Evolutionary conservation across 2,888 invertebrate species (phyloP), one percentile per base, ranked within the genome.

Genomic region (Lissonota sp.): DNA sequence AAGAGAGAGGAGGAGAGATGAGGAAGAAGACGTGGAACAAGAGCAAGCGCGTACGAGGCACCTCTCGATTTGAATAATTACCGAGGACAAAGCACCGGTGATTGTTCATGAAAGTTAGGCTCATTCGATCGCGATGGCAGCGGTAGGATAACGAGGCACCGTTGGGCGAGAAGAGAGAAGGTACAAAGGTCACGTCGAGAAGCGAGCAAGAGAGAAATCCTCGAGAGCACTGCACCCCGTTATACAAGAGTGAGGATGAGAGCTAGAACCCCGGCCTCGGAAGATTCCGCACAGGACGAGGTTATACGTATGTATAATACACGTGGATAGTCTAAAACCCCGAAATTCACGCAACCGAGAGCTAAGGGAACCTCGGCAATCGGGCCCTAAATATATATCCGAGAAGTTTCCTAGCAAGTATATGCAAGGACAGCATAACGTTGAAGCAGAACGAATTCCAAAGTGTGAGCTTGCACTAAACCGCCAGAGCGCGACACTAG

Each of bases 31-130:
- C 46, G 70, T 51, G 62, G 63, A 40, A 57, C 44, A 60, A 75
- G 66, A 71, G 66, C 62, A 14, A 73, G 75, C 78, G 75, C 76
- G 83, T 76, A 81, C 79, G 82, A 76, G 80, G 78, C 71, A 82
- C 78, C 82, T 84, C 85, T 84, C 83, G 85, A 85, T 85, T 85
- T 85, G 85, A 85, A 85, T 85, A 85, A 85, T 84, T 85, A 83
- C 79, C 82, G 82, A 85, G 85, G 83, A 85, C 85, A 85, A 85
- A 85, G 84, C 84, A 84, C 84, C 84, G 85, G 84, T 85, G 85
- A 85, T 85, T 85, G 85, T 85, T 85, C 85, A 83, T 83, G 85
- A 85, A 85, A 85, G 84, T 85, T 84, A 81, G 83, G 79, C 79
- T 85, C 79, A 84, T 85, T 79, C 79, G 82, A 80, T 83, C 83